Evolutionary conservation across 2,113 vertebrate species (phyloP).

Genomic region (Microtus montanus): DNA sequence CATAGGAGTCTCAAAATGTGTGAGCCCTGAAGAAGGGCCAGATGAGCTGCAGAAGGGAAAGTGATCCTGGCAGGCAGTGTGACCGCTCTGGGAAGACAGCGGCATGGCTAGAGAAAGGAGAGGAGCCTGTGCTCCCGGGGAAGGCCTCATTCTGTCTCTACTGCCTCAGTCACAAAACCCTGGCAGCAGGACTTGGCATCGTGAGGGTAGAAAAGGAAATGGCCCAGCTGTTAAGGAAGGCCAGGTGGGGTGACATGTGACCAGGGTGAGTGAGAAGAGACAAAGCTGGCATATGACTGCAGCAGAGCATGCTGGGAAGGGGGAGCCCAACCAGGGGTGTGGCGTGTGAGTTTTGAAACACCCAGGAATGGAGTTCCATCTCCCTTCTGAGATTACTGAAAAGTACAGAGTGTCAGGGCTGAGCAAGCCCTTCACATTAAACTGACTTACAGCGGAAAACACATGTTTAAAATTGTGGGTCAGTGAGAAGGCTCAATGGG

Average conservation of each 20-base stretch:
- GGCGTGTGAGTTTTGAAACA: background rate
- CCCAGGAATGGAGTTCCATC: background rate
- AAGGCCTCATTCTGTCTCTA: background rate
- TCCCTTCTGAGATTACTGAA: background rate
- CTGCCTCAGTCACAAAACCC: background rate
- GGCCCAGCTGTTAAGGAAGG: background rate
- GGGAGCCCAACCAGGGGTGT: background rate
- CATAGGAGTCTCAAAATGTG: too few species aligned
- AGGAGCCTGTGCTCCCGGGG: background rate
- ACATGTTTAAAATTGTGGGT: background rate
- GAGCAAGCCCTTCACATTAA: background rate
- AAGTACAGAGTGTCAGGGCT: background rate
- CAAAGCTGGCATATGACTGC: background rate
- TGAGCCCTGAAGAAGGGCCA: too few species aligned
- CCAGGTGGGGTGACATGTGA: background rate
- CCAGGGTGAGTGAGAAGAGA: background rate
- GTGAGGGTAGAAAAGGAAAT: background rate
- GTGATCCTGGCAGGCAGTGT: background rate
- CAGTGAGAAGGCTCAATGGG: background rate
- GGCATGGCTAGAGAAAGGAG: background rate
- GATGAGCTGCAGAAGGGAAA: too few species aligned
- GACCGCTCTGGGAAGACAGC: background rate
- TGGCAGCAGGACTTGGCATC: background rate
- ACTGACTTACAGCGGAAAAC: background rate
- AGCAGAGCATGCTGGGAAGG: background rate